Base-by-base conservation (phyloP, 2,113 vertebrate genomes). In the Ranitomeya imitator region DNA sequence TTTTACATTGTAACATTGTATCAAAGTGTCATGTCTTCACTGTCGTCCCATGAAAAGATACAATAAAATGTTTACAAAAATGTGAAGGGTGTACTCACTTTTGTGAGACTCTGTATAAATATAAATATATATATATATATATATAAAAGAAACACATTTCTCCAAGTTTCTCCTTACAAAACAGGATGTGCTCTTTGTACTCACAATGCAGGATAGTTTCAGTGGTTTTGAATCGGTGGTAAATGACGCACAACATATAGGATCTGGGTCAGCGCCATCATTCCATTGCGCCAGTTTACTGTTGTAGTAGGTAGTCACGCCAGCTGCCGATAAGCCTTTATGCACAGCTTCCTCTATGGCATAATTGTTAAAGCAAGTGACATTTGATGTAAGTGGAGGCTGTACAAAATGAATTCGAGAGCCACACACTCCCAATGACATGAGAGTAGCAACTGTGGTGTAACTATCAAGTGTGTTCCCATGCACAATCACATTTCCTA, bases 401-500 rank as follows among this genome's bases (percentile, higher is more conserved):
- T 93, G 95, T n/a, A 97, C 95, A 0, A 99, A 89, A 55, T 97
- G 95, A 90, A 99, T 93, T 11, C 91, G 23, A 91, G 90, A 90
- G 37, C 97, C 98, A 0, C 1, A 88, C 5, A 98, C 88, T 3
- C 97, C 96, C 0, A 97, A 89, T 85, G 90, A 52, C 18, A 99
- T 93, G 85, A 99, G 93, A 2, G 92, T 89, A 91, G 96, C 95
- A 85, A 95, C 90, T 0, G 95, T 93, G 85, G 94, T 97, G 93
- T 96, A 98, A 80, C 92, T 90, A 15, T 99, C 97, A 0, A 96
- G 85, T 90, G 93, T 95, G 91, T 94, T 94, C 65, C 98, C 98
- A 14, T 98, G 99, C 87, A 99, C 93, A 78, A 99, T 93, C 79
- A 96, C 67, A 5, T 96, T 93, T 86, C 95, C 98, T 99, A 87